A percentile compares a stretch with the other conserved stretches of the same genome.
phyloP scores from a whole-genome alignment of 1,140 invertebrate genomes.

The Doryteuthis pealeii region DNA sequence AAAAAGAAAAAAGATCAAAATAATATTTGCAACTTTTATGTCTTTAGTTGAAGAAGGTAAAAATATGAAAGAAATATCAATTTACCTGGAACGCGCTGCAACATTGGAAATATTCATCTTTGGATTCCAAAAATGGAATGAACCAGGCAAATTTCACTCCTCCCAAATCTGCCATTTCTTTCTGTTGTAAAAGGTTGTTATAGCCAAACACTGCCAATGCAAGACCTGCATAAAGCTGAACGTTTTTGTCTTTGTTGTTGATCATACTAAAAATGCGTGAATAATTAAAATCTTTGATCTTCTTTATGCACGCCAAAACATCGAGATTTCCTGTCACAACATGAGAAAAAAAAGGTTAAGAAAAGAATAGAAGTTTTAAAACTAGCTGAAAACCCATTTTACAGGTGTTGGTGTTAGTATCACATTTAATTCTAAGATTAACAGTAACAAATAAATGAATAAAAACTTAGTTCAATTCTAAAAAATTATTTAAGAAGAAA shows the following conservation, averaged over 20 bases:
- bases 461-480: no score
- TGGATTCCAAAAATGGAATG: conserved; percentile 51
- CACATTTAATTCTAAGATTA: no score
- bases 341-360: neutral
- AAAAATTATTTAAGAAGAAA: no score
- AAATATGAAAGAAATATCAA: no score
- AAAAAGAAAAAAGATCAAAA: no score
- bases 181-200: conserved; percentile 56
- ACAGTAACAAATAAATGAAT: no score
- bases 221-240: conserved; percentile 51
- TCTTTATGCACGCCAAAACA: conserved; percentile 49
- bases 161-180: conserved; percentile 54
- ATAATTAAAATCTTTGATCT: conserved; percentile 53
- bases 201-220: conserved; percentile 56
- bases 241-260: conserved; percentile 44
- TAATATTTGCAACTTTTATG: no score
- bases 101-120: conserved; percentile 53
- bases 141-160: conserved; percentile 56
- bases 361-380: neutral
- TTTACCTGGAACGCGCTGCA: conserved; percentile 56
- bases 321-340: conserved; percentile 46
- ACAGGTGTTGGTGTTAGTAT: no score
- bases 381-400: no score
- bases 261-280: conserved; percentile 56
- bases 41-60: no score